phyloP scores from a whole-genome alignment of 2,888 invertebrate genomes.

The Sesia bembeciformis region DNA sequence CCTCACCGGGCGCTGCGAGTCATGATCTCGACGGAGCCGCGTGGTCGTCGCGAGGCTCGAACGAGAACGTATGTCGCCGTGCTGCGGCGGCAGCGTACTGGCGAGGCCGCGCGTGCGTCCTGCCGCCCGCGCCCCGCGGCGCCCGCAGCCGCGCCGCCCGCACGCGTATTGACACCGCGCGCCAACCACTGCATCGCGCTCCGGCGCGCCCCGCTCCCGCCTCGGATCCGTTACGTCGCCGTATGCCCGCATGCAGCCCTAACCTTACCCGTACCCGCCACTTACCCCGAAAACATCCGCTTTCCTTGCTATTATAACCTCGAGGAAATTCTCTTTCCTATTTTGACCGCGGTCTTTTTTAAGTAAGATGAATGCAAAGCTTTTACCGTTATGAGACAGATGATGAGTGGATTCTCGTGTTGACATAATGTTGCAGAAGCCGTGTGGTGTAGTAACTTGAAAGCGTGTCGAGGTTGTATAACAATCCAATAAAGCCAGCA shows the following conservation, averaged over 20 bases:
- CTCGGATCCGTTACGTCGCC: constrained; percentile 9
- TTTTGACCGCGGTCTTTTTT: neutral
- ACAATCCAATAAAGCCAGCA: neutral
- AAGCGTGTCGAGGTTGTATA: neutral
- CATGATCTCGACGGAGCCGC: constrained; percentile 53
- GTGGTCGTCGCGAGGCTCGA: constrained; percentile 44
- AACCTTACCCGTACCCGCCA: constrained; percentile 9
- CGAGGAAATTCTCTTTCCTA: constrained; percentile 25
- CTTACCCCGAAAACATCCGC: constrained; percentile 34
- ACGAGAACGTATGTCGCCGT: constrained; percentile 41
- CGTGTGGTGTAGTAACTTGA: neutral
- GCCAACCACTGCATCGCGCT: constrained; percentile 56
- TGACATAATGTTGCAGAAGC: neutral
- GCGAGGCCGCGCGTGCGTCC: constrained; percentile 44
- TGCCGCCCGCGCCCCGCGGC: constrained; percentile 24
- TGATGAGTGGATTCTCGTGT: neutral
- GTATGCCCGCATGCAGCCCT: constrained; percentile 22
- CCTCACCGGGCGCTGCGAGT: constrained; percentile 58
- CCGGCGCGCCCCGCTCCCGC: constrained; percentile 26
- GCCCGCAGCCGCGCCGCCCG: constrained; percentile 22
- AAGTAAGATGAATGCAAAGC: neutral
- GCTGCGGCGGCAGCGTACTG: constrained; percentile 54
- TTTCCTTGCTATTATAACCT: constrained; percentile 28
- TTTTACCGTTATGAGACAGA: neutral
- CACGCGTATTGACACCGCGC: constrained; percentile 60